Percentiles rank a stretch among this genome's conserved stretches.
phyloP scores from a whole-genome alignment of 2,113 vertebrate genomes.

The Dendropsophus ebraccatus region DNA sequence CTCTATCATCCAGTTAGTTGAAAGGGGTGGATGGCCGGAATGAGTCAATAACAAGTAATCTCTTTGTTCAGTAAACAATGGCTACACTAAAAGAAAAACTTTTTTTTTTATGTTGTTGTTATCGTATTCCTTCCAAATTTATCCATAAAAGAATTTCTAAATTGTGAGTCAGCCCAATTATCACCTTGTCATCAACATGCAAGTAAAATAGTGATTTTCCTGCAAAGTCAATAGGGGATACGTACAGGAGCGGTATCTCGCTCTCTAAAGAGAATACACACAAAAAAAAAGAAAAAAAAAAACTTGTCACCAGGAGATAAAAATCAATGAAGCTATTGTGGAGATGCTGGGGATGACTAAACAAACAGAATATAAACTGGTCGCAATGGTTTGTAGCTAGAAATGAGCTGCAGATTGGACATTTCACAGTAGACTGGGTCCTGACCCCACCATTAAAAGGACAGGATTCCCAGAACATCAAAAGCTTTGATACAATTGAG shows the following conservation, averaged over 20 bases:
- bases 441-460: slow-evolving; percentile 32
- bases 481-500: slow-evolving; percentile 28
- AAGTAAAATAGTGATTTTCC: background rate
- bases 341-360: background rate
- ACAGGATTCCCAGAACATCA: slow-evolving; percentile 17
- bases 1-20: too few species aligned
- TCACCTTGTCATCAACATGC: slow-evolving; percentile 37
- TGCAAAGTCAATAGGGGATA: slow-evolving; percentile 18
- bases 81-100: too few species aligned
- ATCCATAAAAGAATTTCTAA: slow-evolving; percentile 6
- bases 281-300: background rate
- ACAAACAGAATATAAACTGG: slow-evolving; percentile 31
- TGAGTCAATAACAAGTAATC: too few species aligned
- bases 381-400: slow-evolving; percentile 3
- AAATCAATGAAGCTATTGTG: slow-evolving; percentile 38
- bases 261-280: slow-evolving; percentile 13
- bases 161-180: background rate
- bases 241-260: background rate
- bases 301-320: slow-evolving; percentile 15
- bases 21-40: too few species aligned
- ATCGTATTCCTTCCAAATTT: too few species aligned
- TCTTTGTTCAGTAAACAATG: background rate
- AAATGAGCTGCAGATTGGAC: slow-evolving; percentile 29
- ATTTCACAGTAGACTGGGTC: slow-evolving; percentile 42
- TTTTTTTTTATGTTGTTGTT: too few species aligned